Evolutionary conservation across 2,797 vertebrate species (phyloP).

Genomic region (Leucoraja ocellata): DNA sequence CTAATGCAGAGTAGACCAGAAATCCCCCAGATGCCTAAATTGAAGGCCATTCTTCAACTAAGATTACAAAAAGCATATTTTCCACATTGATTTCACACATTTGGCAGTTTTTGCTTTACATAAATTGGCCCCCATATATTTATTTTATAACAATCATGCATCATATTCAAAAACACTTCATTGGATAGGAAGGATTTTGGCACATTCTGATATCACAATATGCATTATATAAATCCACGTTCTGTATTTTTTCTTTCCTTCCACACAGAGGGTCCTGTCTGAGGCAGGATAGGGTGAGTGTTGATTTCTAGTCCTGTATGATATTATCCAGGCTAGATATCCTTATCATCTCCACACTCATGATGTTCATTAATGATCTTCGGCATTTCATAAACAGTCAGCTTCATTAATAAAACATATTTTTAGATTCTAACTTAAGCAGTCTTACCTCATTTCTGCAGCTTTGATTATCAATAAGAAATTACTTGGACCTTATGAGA

Average conservation of each 20-base stretch:
- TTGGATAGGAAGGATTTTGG: background rate
- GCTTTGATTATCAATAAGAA: constrained; percentile 24
- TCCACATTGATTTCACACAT: background rate
- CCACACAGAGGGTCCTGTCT: background rate
- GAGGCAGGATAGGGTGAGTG: background rate
- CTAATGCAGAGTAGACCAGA: background rate
- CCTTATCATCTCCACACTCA: background rate
- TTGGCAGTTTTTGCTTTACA: too few species aligned
- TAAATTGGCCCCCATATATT: background rate
- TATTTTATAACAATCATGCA: background rate
- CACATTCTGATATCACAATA: background rate
- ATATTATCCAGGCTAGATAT: background rate
- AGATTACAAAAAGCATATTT: background rate
- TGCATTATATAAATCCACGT: background rate
- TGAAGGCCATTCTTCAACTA: background rate
- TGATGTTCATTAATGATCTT: background rate
- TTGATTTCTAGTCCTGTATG: background rate
- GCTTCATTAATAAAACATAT: background rate
- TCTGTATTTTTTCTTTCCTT: background rate
- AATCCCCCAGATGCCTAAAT: background rate
- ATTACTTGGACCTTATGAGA: background rate
- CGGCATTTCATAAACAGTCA: background rate
- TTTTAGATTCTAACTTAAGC: constrained; percentile 14
- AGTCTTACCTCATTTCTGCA: background rate
- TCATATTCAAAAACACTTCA: background rate